These are phyloP conservation scores for Cyphomyrus discorhynchus DNA, from an alignment of 2,113 vertebrate genomes.

Conservation along the genomic window DNA sequence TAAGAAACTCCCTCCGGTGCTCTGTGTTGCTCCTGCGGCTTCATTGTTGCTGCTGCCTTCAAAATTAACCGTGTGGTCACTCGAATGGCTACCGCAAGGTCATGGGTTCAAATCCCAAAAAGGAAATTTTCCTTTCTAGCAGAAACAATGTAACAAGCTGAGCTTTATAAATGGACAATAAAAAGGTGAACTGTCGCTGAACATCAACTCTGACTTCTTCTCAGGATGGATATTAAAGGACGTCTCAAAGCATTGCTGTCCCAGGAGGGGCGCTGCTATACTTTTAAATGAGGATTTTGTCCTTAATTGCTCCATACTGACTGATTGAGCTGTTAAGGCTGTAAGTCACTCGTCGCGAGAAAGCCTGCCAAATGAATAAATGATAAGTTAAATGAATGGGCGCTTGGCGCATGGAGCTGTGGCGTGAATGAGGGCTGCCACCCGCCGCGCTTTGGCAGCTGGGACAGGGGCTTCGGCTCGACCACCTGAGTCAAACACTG, in stretches of 20 bases:
- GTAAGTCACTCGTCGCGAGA: not conserved
- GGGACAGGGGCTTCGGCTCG: not conserved
- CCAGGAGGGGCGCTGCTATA: not conserved
- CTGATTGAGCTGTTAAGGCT: conserved; percentile 2
- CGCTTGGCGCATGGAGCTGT: not conserved
- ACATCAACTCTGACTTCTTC: not conserved
- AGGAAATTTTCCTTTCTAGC: not conserved
- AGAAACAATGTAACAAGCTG: not conserved
- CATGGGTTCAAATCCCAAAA: not conserved
- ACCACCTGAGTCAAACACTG: not conserved
- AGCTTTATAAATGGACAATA: not conserved
- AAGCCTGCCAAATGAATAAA: not conserved
- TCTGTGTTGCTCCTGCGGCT: not conserved
- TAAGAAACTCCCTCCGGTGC: not conserved
- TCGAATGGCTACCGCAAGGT: not conserved
- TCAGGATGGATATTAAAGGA: not conserved
- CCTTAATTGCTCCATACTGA: not conserved
- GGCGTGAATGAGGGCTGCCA: not conserved
- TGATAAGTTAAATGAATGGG: not conserved
- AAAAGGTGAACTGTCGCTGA: not conserved
- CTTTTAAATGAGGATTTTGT: not conserved
- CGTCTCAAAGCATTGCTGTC: not conserved
- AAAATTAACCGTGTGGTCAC: not conserved
- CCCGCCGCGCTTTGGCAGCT: not conserved
- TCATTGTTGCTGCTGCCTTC: not conserved